A percentile compares a stretch with the other conserved stretches of the same genome.
These are phyloP conservation scores for Drosophila ezoana DNA, from an alignment of 2,888 invertebrate species.

Conservation along the genomic window DNA sequence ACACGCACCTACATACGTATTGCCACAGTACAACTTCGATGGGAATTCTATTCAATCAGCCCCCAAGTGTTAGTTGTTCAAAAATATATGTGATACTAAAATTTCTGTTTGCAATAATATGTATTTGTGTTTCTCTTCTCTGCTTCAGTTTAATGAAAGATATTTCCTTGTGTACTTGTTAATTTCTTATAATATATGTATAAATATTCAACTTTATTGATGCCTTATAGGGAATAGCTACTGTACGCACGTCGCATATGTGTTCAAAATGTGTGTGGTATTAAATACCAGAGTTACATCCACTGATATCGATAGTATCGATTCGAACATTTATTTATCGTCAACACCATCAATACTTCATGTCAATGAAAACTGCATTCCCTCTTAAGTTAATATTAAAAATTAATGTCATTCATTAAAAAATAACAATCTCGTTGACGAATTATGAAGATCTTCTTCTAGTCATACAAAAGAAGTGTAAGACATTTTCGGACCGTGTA, in stretches of 20 bases:
- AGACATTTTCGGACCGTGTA: not conserved
- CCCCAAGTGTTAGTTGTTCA: not conserved
- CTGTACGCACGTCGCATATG: constrained; percentile 29
- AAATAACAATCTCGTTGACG: no score
- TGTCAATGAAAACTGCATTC: not conserved
- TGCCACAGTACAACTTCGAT: constrained; percentile 24
- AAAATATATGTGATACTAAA: not conserved
- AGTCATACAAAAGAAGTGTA: not conserved
- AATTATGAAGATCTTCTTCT: not conserved
- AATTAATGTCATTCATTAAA: no score
- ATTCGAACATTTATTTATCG: constrained; percentile 2
- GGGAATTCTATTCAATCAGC: not conserved
- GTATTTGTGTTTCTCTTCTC: not conserved
- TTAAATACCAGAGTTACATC: constrained; percentile 27
- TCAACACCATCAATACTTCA: not conserved
- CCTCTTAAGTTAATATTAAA: not conserved
- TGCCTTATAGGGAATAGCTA: constrained; percentile 11
- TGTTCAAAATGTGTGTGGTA: constrained; percentile 19
- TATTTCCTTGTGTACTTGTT: not conserved
- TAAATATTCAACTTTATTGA: not conserved
- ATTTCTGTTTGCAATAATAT: not conserved
- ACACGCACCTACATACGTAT: constrained; percentile 24
- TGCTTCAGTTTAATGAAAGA: not conserved
- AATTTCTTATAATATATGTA: no score
- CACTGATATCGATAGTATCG: constrained; percentile 31